These are phyloP conservation scores for Metacarcinus magister DNA, from an alignment of 2,888 invertebrate species.

Conservation along the genomic window DNA sequence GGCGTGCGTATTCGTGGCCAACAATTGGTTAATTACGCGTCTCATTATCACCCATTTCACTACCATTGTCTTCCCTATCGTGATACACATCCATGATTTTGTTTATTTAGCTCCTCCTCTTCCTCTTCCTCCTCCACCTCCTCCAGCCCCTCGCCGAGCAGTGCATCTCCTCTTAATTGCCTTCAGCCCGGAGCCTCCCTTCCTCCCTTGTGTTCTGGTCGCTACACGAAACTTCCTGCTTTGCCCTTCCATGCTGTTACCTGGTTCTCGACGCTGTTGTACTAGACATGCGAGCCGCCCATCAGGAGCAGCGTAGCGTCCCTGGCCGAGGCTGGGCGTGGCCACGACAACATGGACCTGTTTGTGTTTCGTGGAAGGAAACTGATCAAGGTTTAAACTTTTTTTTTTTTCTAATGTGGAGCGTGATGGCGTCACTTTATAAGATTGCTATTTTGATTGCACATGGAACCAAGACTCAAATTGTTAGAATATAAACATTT, in stretches of 20 bases:
- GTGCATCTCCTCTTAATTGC: neutral
- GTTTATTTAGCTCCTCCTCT: neutral
- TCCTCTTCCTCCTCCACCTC: neutral
- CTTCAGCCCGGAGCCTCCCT: neutral
- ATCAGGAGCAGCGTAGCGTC: neutral
- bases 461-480: neutral
- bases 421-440: neutral
- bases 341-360: neutral
- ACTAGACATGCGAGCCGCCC: constrained; percentile 17
- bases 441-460: neutral
- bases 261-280: neutral
- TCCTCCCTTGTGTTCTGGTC: constrained; percentile 17
- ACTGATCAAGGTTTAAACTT: neutral
- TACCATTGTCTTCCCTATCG: neutral
- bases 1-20: neutral
- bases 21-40: neutral
- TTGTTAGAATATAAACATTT: neutral
- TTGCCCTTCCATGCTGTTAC: neutral
- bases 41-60: neutral
- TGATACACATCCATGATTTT: neutral
- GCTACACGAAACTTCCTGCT: constrained; percentile 15
- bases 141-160: neutral
- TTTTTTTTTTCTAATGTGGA: neutral
- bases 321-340: constrained; percentile 17
- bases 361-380: neutral